Conservation (phyloP, 2,888 invertebrate species). For the Zaprionus obscuricornis region DNA sequence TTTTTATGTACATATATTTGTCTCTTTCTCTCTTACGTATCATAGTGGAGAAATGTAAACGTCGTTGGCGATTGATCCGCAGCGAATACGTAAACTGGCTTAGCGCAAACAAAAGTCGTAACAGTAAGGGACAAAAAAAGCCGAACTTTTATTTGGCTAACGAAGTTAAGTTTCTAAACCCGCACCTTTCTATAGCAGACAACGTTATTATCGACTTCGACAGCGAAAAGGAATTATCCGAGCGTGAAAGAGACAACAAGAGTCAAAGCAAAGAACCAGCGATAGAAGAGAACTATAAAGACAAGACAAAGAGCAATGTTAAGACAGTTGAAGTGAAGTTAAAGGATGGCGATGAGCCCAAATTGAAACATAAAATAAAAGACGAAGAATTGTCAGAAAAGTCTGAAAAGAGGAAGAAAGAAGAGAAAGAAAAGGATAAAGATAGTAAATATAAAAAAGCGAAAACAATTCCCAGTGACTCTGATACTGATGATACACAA, state of each 20-base stretch:
- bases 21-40: slow-evolving; percentile 11
- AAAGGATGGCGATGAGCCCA: background rate
- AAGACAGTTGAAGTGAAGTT: slow-evolving; percentile 16
- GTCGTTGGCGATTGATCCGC: slow-evolving; percentile 77
- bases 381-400: slow-evolving; percentile 10
- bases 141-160: slow-evolving; percentile 58
- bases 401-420: background rate
- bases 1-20: slow-evolving; percentile 11
- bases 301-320: background rate
- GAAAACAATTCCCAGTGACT: background rate
- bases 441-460: too few species aligned
- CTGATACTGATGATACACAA: too few species aligned
- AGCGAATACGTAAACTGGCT: slow-evolving; percentile 63
- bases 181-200: slow-evolving; percentile 44
- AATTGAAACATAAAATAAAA: background rate
- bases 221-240: slow-evolving; percentile 20
- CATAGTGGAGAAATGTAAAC: slow-evolving; percentile 73
- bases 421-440: too few species aligned
- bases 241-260: slow-evolving; percentile 31
- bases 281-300: slow-evolving; percentile 18
- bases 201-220: too few species aligned
- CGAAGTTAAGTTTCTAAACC: slow-evolving; percentile 63
- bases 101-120: slow-evolving; percentile 38
- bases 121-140: slow-evolving; percentile 44
- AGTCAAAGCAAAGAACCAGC: slow-evolving; percentile 12